A percentile compares a stretch with the other conserved stretches of the same genome.
These are phyloP conservation scores for Callaeas wilsoni DNA, from an alignment of 2,113 vertebrate genomes.

Conservation along the genomic window DNA sequence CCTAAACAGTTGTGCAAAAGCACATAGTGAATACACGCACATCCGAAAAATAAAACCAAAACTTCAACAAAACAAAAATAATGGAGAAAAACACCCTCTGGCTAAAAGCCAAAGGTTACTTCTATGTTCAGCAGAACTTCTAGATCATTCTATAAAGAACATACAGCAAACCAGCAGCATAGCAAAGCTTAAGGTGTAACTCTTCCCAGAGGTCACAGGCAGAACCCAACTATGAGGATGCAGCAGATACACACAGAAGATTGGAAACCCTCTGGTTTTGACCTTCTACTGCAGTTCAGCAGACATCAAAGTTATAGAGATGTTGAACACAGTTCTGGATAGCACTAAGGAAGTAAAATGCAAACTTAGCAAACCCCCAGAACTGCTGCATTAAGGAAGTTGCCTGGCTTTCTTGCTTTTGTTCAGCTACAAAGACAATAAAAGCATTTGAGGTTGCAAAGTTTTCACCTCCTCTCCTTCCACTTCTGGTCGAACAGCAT, in stretches of 20 bases:
- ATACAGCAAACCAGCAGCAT: neutral
- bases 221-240: neutral
- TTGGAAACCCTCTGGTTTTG: neutral
- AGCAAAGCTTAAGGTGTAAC: neutral
- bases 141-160: neutral
- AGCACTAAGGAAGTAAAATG: neutral
- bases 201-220: neutral
- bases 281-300: neutral
- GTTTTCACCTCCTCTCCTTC: conserved; percentile 93
- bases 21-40: neutral
- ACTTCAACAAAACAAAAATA: neutral
- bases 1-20: conserved; percentile 69
- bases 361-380: neutral
- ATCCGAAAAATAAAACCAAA: neutral
- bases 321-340: neutral
- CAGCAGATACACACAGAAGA: neutral
- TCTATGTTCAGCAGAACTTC: neutral
- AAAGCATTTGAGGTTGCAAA: neutral
- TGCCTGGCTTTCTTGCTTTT: neutral
- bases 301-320: neutral
- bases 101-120: neutral
- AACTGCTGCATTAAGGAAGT: neutral
- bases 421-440: neutral
- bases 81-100: neutral
- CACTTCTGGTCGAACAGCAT: conserved; percentile 88